Conservation (phyloP, 2,113 vertebrate genomes). For the Xiphorhynchus elegans region DNA sequence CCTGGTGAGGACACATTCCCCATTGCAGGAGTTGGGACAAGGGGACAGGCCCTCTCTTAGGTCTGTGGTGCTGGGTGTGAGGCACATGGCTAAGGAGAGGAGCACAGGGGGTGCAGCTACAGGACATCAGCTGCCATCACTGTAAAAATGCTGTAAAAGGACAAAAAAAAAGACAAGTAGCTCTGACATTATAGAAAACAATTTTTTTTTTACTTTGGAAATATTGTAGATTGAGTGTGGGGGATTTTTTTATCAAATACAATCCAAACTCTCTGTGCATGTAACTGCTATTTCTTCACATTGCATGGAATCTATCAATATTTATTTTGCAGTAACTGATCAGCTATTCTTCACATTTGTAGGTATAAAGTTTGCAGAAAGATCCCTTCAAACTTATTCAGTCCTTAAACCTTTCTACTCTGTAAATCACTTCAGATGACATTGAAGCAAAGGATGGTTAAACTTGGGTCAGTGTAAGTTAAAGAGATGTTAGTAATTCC, state of each 20-base stretch:
- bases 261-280: not conserved
- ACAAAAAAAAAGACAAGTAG: not conserved
- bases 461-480: not conserved
- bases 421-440: not conserved
- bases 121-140: not conserved
- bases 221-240: not conserved
- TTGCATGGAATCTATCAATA: not conserved
- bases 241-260: not conserved
- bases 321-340: not conserved
- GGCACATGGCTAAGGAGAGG: not conserved
- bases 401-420: not conserved
- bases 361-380: not conserved
- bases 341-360: not conserved
- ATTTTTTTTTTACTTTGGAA: not conserved
- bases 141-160: not conserved
- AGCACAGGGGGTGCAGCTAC: not conserved
- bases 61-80: not conserved
- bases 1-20: not conserved
- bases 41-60: not conserved
- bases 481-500: not conserved
- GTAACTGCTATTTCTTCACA: not conserved
- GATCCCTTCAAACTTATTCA: not conserved
- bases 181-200: not conserved
- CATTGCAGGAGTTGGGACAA: not conserved
- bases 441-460: not conserved